Conservation (phyloP, 1,140 invertebrate genomes). For the Mercenaria mercenaria region DNA sequence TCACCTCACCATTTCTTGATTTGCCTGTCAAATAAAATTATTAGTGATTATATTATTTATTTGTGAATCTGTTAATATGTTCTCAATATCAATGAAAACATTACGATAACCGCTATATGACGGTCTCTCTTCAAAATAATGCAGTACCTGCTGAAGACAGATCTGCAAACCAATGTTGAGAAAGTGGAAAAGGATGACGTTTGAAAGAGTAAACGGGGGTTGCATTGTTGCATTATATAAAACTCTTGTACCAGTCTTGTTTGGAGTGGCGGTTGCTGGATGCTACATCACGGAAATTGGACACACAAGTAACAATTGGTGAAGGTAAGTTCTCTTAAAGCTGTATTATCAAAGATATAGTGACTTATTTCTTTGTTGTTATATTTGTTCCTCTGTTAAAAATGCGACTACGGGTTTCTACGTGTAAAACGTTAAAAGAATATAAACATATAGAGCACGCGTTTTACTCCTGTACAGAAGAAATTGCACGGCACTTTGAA, state of each 20-base stretch:
- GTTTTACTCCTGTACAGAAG: background rate
- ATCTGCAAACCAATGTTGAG: background rate
- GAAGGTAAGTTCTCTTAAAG: background rate
- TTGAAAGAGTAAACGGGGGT: background rate
- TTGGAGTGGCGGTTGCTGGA: slow-evolving; percentile 1
- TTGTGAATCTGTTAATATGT: too few relatives aligned
- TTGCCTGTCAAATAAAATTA: too few relatives aligned
- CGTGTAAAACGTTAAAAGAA: background rate
- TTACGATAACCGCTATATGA: too few relatives aligned
- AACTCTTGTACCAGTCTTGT: background rate
- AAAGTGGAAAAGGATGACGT: too few relatives aligned
- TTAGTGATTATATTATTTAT: too few relatives aligned
- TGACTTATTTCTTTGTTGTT: background rate
- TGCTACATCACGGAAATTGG: slow-evolving; percentile 26
- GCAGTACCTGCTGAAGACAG: too few relatives aligned
- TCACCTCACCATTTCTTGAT: too few relatives aligned
- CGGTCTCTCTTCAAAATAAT: too few relatives aligned
- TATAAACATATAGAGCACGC: background rate
- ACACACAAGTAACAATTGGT: background rate
- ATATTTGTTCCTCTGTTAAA: background rate
- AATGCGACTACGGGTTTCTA: background rate
- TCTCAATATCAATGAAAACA: too few relatives aligned
- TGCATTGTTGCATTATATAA: background rate
- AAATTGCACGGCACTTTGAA: background rate
- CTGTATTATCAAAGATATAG: background rate